These are phyloP conservation scores for Macrophya annulata DNA, from an alignment of 2,888 invertebrate genomes.

Conservation along the genomic window DNA sequence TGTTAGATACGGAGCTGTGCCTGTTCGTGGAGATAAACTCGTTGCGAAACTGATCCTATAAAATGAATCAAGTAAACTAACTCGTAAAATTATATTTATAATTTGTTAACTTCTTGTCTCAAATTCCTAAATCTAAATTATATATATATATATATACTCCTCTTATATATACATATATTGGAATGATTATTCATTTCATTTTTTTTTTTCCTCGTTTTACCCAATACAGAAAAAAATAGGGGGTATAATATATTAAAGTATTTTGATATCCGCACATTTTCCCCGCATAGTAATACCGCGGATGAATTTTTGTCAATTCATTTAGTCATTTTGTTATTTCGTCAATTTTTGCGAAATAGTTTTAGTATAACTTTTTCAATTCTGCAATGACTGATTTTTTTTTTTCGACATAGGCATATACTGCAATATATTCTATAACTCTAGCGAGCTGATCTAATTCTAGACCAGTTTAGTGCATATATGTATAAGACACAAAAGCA, in stretches of 20 bases:
- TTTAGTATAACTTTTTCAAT: background rate
- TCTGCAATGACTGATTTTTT: background rate
- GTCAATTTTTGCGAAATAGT: background rate
- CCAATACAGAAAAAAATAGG: background rate
- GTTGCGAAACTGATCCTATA: slow-evolving; percentile 18
- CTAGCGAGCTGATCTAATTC: slow-evolving; percentile 30
- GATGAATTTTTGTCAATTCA: background rate
- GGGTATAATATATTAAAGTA: too few species aligned
- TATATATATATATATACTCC: background rate
- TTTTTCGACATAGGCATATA: background rate
- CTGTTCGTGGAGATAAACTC: slow-evolving; percentile 15
- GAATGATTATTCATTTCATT: background rate
- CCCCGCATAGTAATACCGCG: background rate
- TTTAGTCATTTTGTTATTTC: background rate
- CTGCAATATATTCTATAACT: background rate
- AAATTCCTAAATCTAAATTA: background rate
- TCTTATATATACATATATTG: background rate
- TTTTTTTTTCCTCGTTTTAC: background rate
- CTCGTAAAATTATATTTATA: slow-evolving; percentile 1
- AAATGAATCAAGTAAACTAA: slow-evolving; percentile 17
- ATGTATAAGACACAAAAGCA: background rate
- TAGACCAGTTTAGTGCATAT: slow-evolving; percentile 24
- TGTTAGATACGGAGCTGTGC: background rate
- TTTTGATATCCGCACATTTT: background rate
- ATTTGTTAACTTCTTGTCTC: background rate